phyloP scores from a whole-genome alignment of 2,888 invertebrate species.

The Tinea semifulvella region DNA sequence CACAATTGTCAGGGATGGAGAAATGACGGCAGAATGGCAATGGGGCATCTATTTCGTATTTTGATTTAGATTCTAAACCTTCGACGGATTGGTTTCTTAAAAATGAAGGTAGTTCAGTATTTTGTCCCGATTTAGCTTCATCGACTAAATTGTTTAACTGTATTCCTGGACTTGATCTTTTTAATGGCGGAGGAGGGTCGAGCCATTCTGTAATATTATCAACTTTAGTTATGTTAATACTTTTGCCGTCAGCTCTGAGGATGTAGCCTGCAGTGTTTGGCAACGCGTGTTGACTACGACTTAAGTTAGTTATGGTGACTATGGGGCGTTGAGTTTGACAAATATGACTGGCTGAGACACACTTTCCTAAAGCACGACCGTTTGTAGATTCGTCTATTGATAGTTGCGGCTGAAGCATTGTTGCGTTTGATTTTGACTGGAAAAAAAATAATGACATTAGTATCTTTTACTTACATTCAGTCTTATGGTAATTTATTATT shows the following conservation, averaged over 20 bases:
- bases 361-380: slow-evolving; percentile 44
- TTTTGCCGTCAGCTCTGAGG: slow-evolving; percentile 35
- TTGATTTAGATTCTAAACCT: slow-evolving; percentile 39
- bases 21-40: slow-evolving; percentile 38
- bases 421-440: slow-evolving; percentile 36
- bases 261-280: slow-evolving; percentile 39
- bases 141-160: slow-evolving; percentile 29
- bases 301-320: slow-evolving; percentile 24
- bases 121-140: slow-evolving; percentile 19
- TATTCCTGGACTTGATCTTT: slow-evolving; percentile 36
- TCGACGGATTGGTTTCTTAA: slow-evolving; percentile 56
- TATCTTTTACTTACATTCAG: too few species aligned
- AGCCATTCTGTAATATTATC: slow-evolving; percentile 57
- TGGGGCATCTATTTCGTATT: slow-evolving; percentile 28
- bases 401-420: slow-evolving; percentile 19
- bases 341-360: slow-evolving; percentile 53
- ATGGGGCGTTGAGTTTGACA: slow-evolving; percentile 21
- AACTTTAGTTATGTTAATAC: slow-evolving; percentile 53
- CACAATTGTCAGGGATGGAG: slow-evolving; percentile 36
- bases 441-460: neutral
- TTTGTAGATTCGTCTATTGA: slow-evolving; percentile 15
- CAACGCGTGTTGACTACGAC: slow-evolving; percentile 35
- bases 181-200: slow-evolving; percentile 43
- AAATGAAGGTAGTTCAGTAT: slow-evolving; percentile 35
- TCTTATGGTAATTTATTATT: too few species aligned